These are phyloP conservation scores for Trematomus bernacchii DNA, from an alignment of 2,797 vertebrate species.

Conservation along the genomic window DNA sequence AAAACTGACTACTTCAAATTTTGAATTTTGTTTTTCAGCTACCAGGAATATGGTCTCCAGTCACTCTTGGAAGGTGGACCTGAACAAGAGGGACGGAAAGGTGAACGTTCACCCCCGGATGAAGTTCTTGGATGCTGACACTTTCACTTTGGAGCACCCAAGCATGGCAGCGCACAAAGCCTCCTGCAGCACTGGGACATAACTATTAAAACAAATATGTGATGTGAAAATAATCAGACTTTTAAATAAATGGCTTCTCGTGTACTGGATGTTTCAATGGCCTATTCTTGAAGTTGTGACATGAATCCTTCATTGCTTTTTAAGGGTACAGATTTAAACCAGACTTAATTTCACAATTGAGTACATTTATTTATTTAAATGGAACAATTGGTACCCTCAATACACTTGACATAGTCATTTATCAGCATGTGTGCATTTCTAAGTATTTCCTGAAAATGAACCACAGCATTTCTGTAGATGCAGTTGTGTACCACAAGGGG, in stretches of 20 bases:
- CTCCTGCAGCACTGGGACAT: constrained; percentile 11
- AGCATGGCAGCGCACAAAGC: neutral
- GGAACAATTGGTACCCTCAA: neutral
- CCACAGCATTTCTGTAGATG: constrained; percentile 82
- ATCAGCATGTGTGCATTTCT: constrained; percentile 89
- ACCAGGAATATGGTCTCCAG: constrained; percentile 47
- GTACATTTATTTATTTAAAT: neutral
- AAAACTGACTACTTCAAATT: neutral
- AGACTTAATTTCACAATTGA: neutral
- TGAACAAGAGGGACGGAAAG: neutral
- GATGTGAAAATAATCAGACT: neutral
- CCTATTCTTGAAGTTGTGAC: neutral
- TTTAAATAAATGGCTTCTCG: constrained; percentile 34
- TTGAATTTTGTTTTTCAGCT: neutral
- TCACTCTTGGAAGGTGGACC: constrained; percentile 61
- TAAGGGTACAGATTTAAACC: too few species aligned
- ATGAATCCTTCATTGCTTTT: neutral
- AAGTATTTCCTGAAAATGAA: constrained; percentile 90
- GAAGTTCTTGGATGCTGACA: neutral
- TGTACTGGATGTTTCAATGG: neutral
- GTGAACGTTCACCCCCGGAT: neutral
- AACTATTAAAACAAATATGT: constrained; percentile 5
- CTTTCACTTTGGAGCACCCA: neutral
- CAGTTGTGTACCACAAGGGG: constrained; percentile 86
- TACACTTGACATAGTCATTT: constrained; percentile 82